These are phyloP conservation scores for Ophraella communa DNA, from an alignment of 2,888 invertebrate genomes.

Conservation along the genomic window DNA sequence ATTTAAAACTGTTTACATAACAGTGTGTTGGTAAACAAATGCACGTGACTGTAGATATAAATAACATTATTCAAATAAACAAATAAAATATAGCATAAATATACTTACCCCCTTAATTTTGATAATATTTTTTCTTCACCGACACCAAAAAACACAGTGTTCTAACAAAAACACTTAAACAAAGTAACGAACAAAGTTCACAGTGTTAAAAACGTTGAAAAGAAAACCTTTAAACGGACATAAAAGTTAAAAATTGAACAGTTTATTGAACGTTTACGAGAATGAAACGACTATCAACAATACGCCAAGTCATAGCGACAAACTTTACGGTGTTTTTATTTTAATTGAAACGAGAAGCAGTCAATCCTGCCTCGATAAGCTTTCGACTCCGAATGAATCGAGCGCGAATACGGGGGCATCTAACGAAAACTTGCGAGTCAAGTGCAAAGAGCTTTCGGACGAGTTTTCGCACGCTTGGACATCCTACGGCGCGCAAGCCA, in stretches of 20 bases:
- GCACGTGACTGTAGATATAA: slow-evolving; percentile 5
- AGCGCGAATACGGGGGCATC: not conserved
- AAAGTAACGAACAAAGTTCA: slow-evolving; percentile 28
- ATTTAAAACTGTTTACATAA: not conserved
- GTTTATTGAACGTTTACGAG: not conserved
- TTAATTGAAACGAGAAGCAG: slow-evolving; percentile 3
- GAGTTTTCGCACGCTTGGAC: slow-evolving; percentile 27
- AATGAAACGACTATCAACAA: not conserved
- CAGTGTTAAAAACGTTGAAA: not conserved
- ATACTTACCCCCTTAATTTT: slow-evolving; percentile 43
- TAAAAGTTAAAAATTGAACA: not conserved
- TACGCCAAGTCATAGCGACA: slow-evolving; percentile 2
- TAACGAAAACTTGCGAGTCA: slow-evolving; percentile 23
- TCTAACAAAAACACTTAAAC: slow-evolving; percentile 30
- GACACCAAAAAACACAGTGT: slow-evolving; percentile 21
- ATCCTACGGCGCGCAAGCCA: slow-evolving; percentile 30
- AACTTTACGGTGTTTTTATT: not conserved
- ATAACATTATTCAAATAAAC: not conserved
- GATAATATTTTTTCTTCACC: slow-evolving; percentile 17
- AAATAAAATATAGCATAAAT: not conserved
- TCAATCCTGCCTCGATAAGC: slow-evolving; percentile 24
- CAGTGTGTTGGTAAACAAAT: slow-evolving; percentile 9
- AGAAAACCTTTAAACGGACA: not conserved
- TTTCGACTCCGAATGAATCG: slow-evolving; percentile 40
- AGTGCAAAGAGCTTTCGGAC: slow-evolving; percentile 27